Base-by-base conservation (phyloP, 2,888 invertebrate genomes). In the Drosophila pullipes region DNA sequence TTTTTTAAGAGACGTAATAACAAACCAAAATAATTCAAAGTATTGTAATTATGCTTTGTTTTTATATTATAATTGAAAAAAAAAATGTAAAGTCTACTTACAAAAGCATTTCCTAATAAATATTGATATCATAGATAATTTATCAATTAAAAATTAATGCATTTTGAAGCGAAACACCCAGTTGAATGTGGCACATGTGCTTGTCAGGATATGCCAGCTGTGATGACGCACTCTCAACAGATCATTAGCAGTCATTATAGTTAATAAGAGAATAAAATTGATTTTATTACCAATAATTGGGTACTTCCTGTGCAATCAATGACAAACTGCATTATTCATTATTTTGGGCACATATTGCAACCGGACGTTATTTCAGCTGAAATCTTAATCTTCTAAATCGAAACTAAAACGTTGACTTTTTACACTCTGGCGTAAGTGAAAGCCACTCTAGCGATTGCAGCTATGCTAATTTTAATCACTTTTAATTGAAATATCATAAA, bases 401-500 rank as follows among this genome's bases (percentile, higher is more conserved):
- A 59, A 53, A n/a, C 30, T 62, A 53, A 63, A 25, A 64, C 41
- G 35, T 50, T 28, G 11, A 4, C 35, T 22, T 57, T 74, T 39
- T 10, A 35, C 13, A 33, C 52, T 69, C 41, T 60, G 50, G 33
- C 13, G 75, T 80, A 75, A 69, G 66, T 75, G 63, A 79, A 69
- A 41, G 10, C 63, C 50, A 57, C 55, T 64, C 63, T 30, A 49
- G 28, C 54, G 47, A 62, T 28, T 59, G 53, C 64, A 55, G 18
- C 57, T 60, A 83, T 81, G 81, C 55, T 68, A 75, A 81, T 82
- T 78, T 64, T 4, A 41, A 71, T 60, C 59, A 65, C 53, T 44
- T 76, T 81, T 83, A 78, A 83, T 83, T 85, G 76, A 85, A 76
- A 78, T 68, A 83, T 85, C 86, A 85, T 75, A 80, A 77, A 80